Evolutionary conservation across 2,888 invertebrate species (phyloP).

Genomic region (Galeopsomyia nigrocyanea): DNA sequence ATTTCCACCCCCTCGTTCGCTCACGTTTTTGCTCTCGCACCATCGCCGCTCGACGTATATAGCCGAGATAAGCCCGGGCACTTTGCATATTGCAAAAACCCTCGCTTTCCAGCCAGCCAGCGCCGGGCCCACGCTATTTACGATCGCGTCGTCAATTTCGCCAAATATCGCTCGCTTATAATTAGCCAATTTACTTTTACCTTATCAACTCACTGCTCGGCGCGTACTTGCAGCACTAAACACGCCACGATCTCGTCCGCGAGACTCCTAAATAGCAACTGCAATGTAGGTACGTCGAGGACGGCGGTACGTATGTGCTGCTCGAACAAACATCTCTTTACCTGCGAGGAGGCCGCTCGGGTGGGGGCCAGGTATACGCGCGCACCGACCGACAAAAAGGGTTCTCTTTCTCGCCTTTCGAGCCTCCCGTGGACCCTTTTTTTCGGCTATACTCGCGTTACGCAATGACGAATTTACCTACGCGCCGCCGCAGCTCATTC

Average conservation of each 20-base stretch:
- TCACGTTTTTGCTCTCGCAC: conserved; percentile 32
- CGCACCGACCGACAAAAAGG: conserved; percentile 57
- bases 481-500: not conserved
- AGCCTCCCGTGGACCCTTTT: conserved; percentile 51
- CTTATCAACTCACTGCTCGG: too few relatives aligned
- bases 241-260: not conserved
- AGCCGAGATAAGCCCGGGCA: conserved; percentile 43
- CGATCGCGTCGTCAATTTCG: conserved; percentile 2
- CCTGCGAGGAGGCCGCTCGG: conserved; percentile 60
- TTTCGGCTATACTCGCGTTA: conserved; percentile 30
- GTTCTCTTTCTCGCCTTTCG: conserved; percentile 49
- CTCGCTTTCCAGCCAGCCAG: not conserved
- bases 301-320: not conserved
- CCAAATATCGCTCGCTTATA: too few relatives aligned
- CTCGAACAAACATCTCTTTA: conserved; percentile 52
- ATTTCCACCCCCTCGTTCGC: conserved; percentile 55
- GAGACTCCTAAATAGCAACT: conserved; percentile 25
- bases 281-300: conserved; percentile 4
- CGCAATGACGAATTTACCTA: not conserved
- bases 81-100: conserved; percentile 50
- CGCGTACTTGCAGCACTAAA: too few relatives aligned
- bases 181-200: too few relatives aligned
- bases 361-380: conserved; percentile 63
- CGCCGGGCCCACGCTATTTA: conserved; percentile 16
- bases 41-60: not conserved